phyloP scores from a whole-genome alignment of 2,797 vertebrate genomes.

The Hippopotamyrus pictus region DNA sequence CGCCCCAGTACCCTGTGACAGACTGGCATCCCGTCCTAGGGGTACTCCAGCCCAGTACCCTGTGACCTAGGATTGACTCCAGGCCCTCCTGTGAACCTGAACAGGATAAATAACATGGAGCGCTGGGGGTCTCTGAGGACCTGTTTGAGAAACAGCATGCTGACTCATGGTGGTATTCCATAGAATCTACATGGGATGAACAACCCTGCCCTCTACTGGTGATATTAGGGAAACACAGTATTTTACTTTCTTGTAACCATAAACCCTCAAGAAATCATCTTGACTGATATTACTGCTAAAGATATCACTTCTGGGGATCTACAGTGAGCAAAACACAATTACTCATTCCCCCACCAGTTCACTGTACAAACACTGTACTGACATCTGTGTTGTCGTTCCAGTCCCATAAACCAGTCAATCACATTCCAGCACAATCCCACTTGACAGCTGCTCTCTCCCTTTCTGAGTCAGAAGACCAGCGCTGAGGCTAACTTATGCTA shows the following conservation, averaged over 20 bases:
- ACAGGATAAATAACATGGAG: neutral
- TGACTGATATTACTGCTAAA: neutral
- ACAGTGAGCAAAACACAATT: neutral
- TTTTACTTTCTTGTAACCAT: neutral
- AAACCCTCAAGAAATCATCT: neutral
- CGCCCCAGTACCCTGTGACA: neutral
- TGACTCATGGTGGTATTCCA: neutral
- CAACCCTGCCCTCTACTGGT: constrained; percentile 12
- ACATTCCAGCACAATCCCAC: neutral
- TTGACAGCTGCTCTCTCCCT: neutral
- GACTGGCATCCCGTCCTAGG: neutral
- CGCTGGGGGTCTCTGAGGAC: neutral
- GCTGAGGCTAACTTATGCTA: neutral
- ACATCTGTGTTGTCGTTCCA: neutral
- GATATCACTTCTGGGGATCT: neutral
- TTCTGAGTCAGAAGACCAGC: neutral
- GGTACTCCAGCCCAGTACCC: neutral
- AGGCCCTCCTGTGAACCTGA: neutral
- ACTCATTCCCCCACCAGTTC: neutral
- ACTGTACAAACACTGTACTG: neutral
- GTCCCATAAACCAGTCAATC: neutral
- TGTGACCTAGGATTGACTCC: neutral
- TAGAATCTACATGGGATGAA: neutral
- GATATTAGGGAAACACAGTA: neutral
- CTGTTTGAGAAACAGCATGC: neutral